phyloP scores from a whole-genome alignment of 1,140 invertebrate genomes.

The Drosophila pachea region DNA sequence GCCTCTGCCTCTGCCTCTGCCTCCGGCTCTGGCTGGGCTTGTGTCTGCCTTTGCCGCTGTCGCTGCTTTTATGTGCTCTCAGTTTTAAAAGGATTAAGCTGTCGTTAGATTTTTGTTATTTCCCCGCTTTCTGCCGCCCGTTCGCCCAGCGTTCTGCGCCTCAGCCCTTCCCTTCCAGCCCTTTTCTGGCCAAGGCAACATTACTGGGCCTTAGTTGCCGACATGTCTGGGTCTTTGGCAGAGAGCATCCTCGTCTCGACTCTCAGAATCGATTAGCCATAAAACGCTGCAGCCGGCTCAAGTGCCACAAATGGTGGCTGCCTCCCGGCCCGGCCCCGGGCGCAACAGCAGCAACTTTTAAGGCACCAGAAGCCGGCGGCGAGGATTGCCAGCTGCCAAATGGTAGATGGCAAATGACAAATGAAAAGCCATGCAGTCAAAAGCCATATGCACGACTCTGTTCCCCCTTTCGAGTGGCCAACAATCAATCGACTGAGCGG shows the following conservation, averaged over 20 bases:
- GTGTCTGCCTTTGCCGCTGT: slow-evolving; percentile 39
- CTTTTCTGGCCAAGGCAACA: slow-evolving; percentile 24
- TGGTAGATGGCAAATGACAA: slow-evolving; percentile 8
- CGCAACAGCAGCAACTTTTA: slow-evolving; percentile 19
- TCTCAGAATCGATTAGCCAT: slow-evolving; percentile 67
- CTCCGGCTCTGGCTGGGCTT: slow-evolving; percentile 23
- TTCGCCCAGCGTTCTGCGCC: not conserved
- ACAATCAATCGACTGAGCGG: slow-evolving; percentile 7
- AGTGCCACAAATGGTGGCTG: slow-evolving; percentile 27
- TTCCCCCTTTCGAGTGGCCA: not conserved
- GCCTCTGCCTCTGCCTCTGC: slow-evolving; percentile 15
- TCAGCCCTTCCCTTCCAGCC: slow-evolving; percentile 1
- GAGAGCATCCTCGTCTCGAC: slow-evolving; percentile 51
- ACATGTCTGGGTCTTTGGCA: slow-evolving; percentile 14
- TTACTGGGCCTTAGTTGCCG: slow-evolving; percentile 9
- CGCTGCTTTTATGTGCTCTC: slow-evolving; percentile 67
- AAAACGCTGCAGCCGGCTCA: slow-evolving; percentile 40
- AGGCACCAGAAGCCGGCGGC: not conserved
- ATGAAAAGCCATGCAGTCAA: slow-evolving; percentile 17
- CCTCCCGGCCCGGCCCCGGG: slow-evolving; percentile 11
- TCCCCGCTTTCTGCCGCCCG: not conserved
- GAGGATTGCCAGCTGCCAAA: not conserved
- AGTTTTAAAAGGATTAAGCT: slow-evolving; percentile 73
- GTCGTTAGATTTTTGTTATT: slow-evolving; percentile 63
- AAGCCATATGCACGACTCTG: not conserved